A percentile compares a stretch with the other conserved stretches of the same genome.
phyloP scores from a whole-genome alignment of 2,113 vertebrate species.

The Grammomys surdaster region DNA sequence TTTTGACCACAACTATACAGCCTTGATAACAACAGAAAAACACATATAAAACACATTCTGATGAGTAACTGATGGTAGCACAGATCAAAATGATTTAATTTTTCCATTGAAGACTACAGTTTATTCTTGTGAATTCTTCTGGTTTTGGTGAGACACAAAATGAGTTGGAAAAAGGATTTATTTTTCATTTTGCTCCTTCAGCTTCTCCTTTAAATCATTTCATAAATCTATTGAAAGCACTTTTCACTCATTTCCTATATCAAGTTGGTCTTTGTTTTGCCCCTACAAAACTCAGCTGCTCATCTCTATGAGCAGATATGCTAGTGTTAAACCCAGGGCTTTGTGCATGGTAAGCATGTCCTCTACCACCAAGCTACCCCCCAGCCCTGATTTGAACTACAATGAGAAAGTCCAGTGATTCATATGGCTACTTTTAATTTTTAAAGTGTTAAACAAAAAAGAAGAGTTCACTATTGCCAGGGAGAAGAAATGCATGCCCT shows the following conservation, averaged over 20 bases:
- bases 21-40: background rate
- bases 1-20: background rate
- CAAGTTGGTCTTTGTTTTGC: background rate
- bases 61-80: background rate
- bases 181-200: background rate
- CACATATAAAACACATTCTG: background rate
- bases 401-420: no score
- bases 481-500: no score
- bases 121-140: background rate
- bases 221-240: background rate
- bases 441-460: no score
- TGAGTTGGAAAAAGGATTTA: background rate
- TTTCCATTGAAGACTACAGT: background rate
- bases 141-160: background rate
- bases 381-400: no score
- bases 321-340: no score
- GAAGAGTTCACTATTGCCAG: no score
- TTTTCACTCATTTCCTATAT: background rate
- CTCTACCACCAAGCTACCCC: no score
- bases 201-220: background rate
- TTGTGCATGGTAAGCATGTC: no score
- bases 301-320: background rate
- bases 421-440: no score
- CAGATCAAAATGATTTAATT: background rate
- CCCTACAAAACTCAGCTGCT: background rate